Evolutionary conservation across 1,140 invertebrate genomes (phyloP).

Genomic region (Drosophila funebris): DNA sequence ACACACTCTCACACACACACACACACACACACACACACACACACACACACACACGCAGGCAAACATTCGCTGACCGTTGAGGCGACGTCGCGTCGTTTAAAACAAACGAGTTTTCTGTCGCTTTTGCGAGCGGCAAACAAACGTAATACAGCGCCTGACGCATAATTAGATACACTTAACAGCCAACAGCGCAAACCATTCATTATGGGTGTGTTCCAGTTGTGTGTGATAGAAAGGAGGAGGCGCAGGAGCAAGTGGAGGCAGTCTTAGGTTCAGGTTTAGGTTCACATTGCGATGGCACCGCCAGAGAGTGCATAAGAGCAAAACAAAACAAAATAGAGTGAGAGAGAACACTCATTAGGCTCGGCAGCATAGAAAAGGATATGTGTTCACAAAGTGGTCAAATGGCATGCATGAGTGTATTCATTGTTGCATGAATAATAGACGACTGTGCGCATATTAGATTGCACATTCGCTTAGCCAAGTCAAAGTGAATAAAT

Average conservation of each 20-base stretch:
- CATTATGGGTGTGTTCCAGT: conserved; percentile 70
- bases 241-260: not conserved
- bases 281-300: not conserved
- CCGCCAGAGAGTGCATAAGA: not conserved
- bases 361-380: not conserved
- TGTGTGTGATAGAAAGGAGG: not conserved
- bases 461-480: not conserved
- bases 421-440: conserved; percentile 19
- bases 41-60: not conserved
- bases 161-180: conserved; percentile 80
- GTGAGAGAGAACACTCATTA: not conserved
- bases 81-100: conserved; percentile 41
- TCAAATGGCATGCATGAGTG: conserved; percentile 15
- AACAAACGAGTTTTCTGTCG: conserved; percentile 68
- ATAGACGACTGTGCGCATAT: not conserved
- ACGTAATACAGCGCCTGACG: conserved; percentile 68
- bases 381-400: conserved; percentile 34
- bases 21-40: conserved; percentile 5
- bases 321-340: no score
- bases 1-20: conserved; percentile 6
- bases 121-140: conserved; percentile 17
- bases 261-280: not conserved
- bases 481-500: not conserved
- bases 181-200: conserved; percentile 63
- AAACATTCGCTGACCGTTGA: conserved; percentile 30